Percentiles rank a stretch among this genome's conserved stretches.
Evolutionary conservation across 2,888 invertebrate species (phyloP).

Genomic region (Cistogaster globosa): DNA sequence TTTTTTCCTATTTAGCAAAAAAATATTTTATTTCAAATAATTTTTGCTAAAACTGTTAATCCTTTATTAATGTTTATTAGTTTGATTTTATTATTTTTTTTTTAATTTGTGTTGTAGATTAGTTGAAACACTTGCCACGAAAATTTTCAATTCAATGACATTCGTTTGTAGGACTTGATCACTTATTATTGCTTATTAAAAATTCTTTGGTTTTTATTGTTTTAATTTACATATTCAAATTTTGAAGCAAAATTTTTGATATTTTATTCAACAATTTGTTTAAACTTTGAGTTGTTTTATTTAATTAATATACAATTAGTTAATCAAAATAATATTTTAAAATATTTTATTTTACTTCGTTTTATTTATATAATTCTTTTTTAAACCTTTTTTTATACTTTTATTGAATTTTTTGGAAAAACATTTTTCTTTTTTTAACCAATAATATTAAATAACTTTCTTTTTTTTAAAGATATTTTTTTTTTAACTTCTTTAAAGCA

Average conservation of each 20-base stretch:
- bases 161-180: conserved; percentile 21
- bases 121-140: conserved; percentile 23
- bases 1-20: conserved; percentile 30
- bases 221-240: not conserved
- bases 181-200: conserved; percentile 25
- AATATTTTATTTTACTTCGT: conserved; percentile 1
- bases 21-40: not conserved
- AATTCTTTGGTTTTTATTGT: conserved; percentile 18
- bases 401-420: conserved; percentile 51
- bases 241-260: conserved; percentile 17
- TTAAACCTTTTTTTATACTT: conserved; percentile 48
- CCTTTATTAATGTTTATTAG: not conserved
- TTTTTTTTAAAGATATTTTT: not conserved
- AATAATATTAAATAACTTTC: conserved; percentile 12
- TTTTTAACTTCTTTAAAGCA: conserved; percentile 1
- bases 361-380: conserved; percentile 1
- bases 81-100: not conserved
- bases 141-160: conserved; percentile 23
- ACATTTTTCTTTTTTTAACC: conserved; percentile 14
- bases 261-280: conserved; percentile 28
- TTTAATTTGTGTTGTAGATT: not conserved
- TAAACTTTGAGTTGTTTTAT: conserved; percentile 22
- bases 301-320: conserved; percentile 11
- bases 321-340: not conserved
- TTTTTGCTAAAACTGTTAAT: conserved; percentile 42